Evolutionary conservation across 2,888 invertebrate genomes (phyloP).

Genomic region (Volucella inflata): DNA sequence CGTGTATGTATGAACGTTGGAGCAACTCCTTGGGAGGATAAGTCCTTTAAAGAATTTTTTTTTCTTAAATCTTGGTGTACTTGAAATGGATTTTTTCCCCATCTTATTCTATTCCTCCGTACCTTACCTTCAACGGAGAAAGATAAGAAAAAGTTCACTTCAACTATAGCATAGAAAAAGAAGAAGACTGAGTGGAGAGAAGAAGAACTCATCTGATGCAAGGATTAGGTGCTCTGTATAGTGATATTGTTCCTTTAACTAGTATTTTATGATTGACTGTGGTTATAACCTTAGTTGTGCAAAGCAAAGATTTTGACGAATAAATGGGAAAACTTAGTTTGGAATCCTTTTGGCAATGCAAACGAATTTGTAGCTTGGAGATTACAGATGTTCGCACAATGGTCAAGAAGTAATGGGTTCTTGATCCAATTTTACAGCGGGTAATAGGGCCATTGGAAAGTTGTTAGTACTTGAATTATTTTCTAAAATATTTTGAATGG

Average conservation of each 20-base stretch:
- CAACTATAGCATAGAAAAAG: constrained; percentile 26
- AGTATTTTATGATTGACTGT: too few relatives aligned
- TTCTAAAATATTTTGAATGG: too few relatives aligned
- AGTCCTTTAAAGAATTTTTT: constrained; percentile 69
- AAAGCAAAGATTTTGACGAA: too few relatives aligned
- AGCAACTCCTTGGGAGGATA: constrained; percentile 20
- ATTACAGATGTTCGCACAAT: not conserved
- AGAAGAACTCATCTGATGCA: constrained; percentile 25
- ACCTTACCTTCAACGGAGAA: constrained; percentile 54
- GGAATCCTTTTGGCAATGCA: not conserved
- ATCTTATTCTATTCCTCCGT: constrained; percentile 55
- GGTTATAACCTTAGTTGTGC: too few relatives aligned
- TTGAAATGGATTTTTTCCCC: constrained; percentile 5
- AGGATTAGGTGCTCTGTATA: too few relatives aligned
- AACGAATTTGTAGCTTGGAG: constrained; percentile 8
- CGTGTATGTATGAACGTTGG: not conserved
- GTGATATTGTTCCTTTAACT: too few relatives aligned
- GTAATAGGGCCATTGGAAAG: constrained; percentile 35
- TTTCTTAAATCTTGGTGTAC: constrained; percentile 46
- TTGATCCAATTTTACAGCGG: constrained; percentile 45
- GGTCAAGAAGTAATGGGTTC: constrained; percentile 26
- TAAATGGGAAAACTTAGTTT: constrained; percentile 4
- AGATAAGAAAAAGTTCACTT: constrained; percentile 11
- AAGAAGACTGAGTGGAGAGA: constrained; percentile 20
- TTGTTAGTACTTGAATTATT: too few relatives aligned